Conservation (phyloP, 2,797 vertebrate species). For the Eutrigla gurnardus region DNA sequence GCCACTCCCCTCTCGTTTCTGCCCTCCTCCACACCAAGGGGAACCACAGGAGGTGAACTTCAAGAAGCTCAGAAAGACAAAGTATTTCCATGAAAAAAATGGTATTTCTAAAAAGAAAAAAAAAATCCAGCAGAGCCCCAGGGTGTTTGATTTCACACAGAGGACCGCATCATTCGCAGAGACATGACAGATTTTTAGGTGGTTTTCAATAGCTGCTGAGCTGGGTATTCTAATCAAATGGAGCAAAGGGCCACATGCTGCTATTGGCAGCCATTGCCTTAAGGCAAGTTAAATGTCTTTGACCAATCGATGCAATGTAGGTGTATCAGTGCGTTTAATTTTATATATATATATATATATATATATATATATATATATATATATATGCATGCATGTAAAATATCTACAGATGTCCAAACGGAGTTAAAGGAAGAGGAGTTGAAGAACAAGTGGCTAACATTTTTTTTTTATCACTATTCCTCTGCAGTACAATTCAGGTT, state of each 20-base stretch:
- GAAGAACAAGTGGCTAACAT: too few relatives aligned
- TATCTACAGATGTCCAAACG: too few relatives aligned
- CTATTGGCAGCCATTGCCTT: background rate
- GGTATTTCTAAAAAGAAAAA: conserved; percentile 14
- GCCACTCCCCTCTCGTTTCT: background rate
- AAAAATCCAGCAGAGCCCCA: conserved; percentile 12
- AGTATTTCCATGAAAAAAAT: conserved; percentile 44
- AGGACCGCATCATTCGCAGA: conserved; percentile 47
- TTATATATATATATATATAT: background rate
- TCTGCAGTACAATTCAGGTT: too few relatives aligned
- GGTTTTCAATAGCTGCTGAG: conserved; percentile 17
- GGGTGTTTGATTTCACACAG: conserved; percentile 19
- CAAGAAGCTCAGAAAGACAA: conserved; percentile 57
- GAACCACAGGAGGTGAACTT: conserved; percentile 45
- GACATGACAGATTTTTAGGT: conserved; percentile 14
- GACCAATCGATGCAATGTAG: conserved; percentile 1
- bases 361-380: too few relatives aligned
- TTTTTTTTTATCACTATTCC: too few relatives aligned
- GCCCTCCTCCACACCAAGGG: background rate
- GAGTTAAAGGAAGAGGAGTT: too few relatives aligned
- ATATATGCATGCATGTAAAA: too few relatives aligned
- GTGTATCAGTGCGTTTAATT: background rate
- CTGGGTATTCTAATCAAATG: background rate
- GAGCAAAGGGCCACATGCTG: background rate
- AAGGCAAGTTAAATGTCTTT: conserved; percentile 6